Conservation (phyloP, 2,888 invertebrate species). For the Syritta pipiens region DNA sequence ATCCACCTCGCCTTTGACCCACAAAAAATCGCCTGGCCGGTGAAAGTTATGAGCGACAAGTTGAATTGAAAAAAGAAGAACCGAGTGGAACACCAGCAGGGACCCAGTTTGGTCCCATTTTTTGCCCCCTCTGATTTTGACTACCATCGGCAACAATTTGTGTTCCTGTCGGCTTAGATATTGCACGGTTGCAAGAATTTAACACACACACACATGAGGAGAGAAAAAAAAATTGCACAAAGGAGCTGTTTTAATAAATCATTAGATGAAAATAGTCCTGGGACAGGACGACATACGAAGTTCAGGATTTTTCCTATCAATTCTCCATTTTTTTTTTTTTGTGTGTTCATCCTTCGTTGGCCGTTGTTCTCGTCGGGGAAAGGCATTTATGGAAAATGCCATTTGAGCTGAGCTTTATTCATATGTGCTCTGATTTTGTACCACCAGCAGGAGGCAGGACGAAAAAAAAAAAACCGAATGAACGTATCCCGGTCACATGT, state of each 20-base stretch:
- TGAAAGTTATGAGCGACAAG: slow-evolving; percentile 22
- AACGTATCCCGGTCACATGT: slow-evolving; percentile 38
- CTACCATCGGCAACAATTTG: slow-evolving; percentile 57
- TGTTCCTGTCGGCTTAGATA: slow-evolving; percentile 54
- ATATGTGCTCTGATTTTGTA: slow-evolving; percentile 58
- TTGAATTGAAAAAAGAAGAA: neutral
- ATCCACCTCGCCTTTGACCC: slow-evolving; percentile 9
- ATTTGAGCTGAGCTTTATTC: slow-evolving; percentile 60
- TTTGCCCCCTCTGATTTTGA: slow-evolving; percentile 27
- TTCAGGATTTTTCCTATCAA: slow-evolving; percentile 1
- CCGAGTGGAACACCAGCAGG: slow-evolving; percentile 19
- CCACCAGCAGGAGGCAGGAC: neutral
- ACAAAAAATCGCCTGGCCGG: slow-evolving; percentile 9
- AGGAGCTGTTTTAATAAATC: slow-evolving; percentile 62
- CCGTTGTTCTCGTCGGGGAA: slow-evolving; percentile 32
- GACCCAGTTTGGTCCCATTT: slow-evolving; percentile 22
- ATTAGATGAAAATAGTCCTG: slow-evolving; percentile 58
- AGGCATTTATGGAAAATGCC: slow-evolving; percentile 60
- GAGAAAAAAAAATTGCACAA: slow-evolving; percentile 38
- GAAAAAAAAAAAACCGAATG: slow-evolving; percentile 32
- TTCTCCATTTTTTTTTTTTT: neutral
- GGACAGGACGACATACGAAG: slow-evolving; percentile 42
- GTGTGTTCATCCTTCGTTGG: slow-evolving; percentile 24
- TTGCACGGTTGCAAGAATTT: slow-evolving; percentile 52
- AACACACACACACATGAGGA: neutral